Evolutionary conservation across 1,140 invertebrate genomes (phyloP).

Genomic region (Diachasma alloeum): DNA sequence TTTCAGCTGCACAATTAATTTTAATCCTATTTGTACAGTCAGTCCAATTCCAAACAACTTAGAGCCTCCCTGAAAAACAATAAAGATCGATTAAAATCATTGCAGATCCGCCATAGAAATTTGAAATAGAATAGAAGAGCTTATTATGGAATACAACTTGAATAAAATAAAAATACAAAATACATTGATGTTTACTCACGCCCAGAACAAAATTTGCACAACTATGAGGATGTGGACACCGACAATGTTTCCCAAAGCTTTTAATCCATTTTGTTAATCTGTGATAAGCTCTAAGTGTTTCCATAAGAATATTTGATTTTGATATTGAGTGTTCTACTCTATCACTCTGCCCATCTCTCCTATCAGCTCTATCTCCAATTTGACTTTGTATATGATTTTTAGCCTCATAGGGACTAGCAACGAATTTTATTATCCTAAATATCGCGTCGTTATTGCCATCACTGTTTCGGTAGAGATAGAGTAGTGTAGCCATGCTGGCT

Average conservation of each 20-base stretch:
- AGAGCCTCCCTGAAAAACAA: slow-evolving; percentile 65
- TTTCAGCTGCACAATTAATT: slow-evolving; percentile 65
- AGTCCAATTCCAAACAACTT: slow-evolving; percentile 71
- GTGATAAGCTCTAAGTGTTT: slow-evolving; percentile 62
- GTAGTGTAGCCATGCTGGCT: slow-evolving; percentile 67
- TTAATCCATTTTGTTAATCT: slow-evolving; percentile 64
- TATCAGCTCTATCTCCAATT: neutral
- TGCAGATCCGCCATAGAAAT: neutral
- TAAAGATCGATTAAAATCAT: slow-evolving; percentile 9
- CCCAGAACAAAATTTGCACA: slow-evolving; percentile 69
- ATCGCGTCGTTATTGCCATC: slow-evolving; percentile 68
- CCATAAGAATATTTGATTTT: slow-evolving; percentile 54
- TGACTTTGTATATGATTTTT: slow-evolving; percentile 43
- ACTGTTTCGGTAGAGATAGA: slow-evolving; percentile 69
- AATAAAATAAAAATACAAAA: neutral
- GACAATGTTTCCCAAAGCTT: slow-evolving; percentile 62
- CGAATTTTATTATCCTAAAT: slow-evolving; percentile 72
- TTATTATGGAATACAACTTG: too few species aligned
- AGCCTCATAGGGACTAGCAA: slow-evolving; percentile 72
- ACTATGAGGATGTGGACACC: slow-evolving; percentile 71
- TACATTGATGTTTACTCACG: slow-evolving; percentile 54
- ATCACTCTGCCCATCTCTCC: slow-evolving; percentile 31
- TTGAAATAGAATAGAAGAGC: too few species aligned
- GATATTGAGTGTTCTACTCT: slow-evolving; percentile 40
- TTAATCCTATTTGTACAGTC: slow-evolving; percentile 69